Conservation (phyloP, 1,140 invertebrate genomes). For the Pogonomyrmex barbatus region DNA sequence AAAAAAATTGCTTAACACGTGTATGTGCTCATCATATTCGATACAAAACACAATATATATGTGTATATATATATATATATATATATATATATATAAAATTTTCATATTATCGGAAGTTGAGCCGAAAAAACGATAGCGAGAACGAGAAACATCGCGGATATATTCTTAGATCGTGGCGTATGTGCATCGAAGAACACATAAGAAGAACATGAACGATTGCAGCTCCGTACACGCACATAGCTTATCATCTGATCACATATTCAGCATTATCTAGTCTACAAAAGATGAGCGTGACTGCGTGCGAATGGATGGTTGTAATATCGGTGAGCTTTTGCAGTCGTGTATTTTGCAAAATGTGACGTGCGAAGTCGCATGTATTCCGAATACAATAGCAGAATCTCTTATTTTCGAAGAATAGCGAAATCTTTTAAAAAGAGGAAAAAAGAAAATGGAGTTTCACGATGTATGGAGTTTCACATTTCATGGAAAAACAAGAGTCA, state of each 20-base stretch:
- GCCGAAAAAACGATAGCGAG: slow-evolving; percentile 18
- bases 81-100: background rate
- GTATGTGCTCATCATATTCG: background rate
- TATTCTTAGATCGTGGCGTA: slow-evolving; percentile 44
- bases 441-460: background rate
- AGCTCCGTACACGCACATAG: slow-evolving; percentile 58
- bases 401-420: background rate
- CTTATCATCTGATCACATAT: slow-evolving; percentile 77
- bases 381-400: background rate
- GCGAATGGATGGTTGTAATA: slow-evolving; percentile 19
- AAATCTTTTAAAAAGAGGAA: slow-evolving; percentile 3
- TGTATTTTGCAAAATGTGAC: slow-evolving; percentile 71
- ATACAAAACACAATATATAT: background rate
- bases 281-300: slow-evolving; percentile 56
- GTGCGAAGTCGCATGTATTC: slow-evolving; percentile 70
- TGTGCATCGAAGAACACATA: background rate
- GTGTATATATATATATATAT: no score
- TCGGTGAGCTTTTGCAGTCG: slow-evolving; percentile 38
- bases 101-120: slow-evolving; percentile 8
- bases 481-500: background rate
- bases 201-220: slow-evolving; percentile 33
- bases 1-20: background rate
- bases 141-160: slow-evolving; percentile 19
- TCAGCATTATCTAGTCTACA: slow-evolving; percentile 84
- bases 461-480: no score